phyloP scores from a whole-genome alignment of 2,113 vertebrate species.

The Psittacus erithacus region DNA sequence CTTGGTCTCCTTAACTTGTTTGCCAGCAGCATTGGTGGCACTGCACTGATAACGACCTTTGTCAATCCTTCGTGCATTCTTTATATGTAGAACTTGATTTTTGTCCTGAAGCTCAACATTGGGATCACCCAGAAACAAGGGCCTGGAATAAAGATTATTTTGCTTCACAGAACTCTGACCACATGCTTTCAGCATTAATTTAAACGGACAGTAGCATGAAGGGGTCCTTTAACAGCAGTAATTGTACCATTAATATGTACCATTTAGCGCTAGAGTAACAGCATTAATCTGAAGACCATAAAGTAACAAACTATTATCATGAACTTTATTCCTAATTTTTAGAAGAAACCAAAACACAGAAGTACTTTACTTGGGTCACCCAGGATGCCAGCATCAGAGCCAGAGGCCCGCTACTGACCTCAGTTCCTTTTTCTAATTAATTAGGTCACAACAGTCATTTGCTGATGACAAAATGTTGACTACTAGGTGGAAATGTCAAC shows the following conservation, averaged over 20 bases:
- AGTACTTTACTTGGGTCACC: not conserved
- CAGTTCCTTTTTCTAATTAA: not conserved
- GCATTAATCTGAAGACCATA: not conserved
- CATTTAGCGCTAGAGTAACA: not conserved
- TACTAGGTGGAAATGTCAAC: not conserved
- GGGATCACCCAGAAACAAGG: conserved; percentile 86
- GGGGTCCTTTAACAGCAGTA: not conserved
- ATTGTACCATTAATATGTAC: not conserved
- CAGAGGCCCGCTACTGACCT: not conserved
- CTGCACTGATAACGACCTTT: conserved; percentile 92
- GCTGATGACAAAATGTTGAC: not conserved
- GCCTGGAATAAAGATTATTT: conserved; percentile 71
- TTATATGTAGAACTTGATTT: conserved; percentile 87
- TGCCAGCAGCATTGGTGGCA: conserved; percentile 87
- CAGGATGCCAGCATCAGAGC: not conserved
- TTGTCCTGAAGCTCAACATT: conserved; percentile 83
- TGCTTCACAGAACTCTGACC: not conserved
- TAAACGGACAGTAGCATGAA: not conserved
- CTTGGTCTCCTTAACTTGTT: conserved; percentile 87
- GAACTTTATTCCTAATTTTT: not conserved
- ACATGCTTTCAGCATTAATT: not conserved
- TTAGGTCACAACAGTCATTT: not conserved
- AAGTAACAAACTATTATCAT: not conserved
- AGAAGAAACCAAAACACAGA: not conserved
- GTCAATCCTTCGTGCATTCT: conserved; percentile 84